A percentile compares a stretch with the other conserved stretches of the same genome.
Conservation (phyloP, 2,888 invertebrate species). For the Thalpophila matura region DNA sequence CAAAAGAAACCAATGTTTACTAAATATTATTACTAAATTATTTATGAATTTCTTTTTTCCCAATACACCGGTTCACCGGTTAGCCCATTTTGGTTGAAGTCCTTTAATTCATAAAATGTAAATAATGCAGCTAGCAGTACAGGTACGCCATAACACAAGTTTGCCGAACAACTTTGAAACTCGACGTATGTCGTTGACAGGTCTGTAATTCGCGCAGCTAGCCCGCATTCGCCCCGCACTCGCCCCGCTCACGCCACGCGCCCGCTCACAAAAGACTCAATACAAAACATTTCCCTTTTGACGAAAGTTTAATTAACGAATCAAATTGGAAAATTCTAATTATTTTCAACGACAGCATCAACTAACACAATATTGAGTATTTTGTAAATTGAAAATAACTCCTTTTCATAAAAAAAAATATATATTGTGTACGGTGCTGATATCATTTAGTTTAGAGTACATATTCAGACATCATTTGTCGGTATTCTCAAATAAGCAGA, state of each 20-base stretch:
- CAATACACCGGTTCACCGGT: no score
- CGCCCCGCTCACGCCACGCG: slow-evolving; percentile 4
- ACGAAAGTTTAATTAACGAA: slow-evolving; percentile 60
- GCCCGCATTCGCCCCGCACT: not conserved
- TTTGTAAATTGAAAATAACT: slow-evolving; percentile 15
- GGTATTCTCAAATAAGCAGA: no score
- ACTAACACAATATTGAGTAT: not conserved
- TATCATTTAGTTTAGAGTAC: not conserved
- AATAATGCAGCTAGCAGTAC: not conserved
- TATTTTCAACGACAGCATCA: slow-evolving; percentile 29
- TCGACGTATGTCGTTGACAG: slow-evolving; percentile 47
- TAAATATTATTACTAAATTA: no score
- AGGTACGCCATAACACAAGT: slow-evolving; percentile 14
- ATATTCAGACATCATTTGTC: no score
- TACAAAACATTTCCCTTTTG: slow-evolving; percentile 52
- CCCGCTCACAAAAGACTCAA: slow-evolving; percentile 47
- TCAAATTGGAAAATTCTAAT: slow-evolving; percentile 57
- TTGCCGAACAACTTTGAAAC: slow-evolving; percentile 25
- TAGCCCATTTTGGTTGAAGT: no score
- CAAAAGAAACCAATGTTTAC: no score
- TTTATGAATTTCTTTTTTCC: no score
- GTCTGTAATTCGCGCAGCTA: slow-evolving; percentile 6
- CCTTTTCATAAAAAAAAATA: not conserved
- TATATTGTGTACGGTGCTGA: not conserved
- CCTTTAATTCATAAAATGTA: slow-evolving; percentile 23